Base-by-base conservation (phyloP, 30 jellyfish, hydroid and myxozoan genomes). In the Sanderia malayensis region DNA sequence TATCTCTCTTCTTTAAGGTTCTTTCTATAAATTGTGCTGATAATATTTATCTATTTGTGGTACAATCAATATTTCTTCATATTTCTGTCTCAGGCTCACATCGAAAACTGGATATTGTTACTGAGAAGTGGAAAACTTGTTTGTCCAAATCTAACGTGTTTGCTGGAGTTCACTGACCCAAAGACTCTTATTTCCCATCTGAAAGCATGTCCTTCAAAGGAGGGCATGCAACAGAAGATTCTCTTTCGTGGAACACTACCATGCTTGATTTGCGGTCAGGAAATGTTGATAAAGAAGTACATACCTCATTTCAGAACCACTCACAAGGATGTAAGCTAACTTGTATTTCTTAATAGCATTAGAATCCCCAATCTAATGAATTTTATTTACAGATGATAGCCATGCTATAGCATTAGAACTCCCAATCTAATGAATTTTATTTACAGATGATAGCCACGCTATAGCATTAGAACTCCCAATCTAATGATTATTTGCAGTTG, bases 131-230 rank as follows among this genome's bases (percentile, higher is more conserved):
- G 89, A 31, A 37, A 26, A 22, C 60, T 77, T 22, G 2, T 45
- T 0, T 77, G 89, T 37, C 89, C 89, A 4, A 77, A 77, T 65
- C 31, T 57, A 6, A 73, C 60, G 21, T 77, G 89, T 55, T 18
- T 49, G 20, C 37, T 24, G 19, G 67, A 77, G 44, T 77, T 77
- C 73, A 24, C 30, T 25, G 53, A 34, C 17, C 89, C 89, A 8
- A 1, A 46, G n/a, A 44, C 46, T 9, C 60, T 77, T 30, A 25
- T 77, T 7, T 2, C 29, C 63, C 89, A 77, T 65, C 64, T 77
- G 28, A 61, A 72, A 15, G 11, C 61, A 30, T 77, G 89, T 32
- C 17, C 81, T 1, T 66, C 79, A 32, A 4, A 13, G 44, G 79
- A 66, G 28, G 79, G 79, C 8, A 34, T 66, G 79, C 79, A 41